Base-by-base conservation (phyloP, 2,113 vertebrate genomes). In the Thryonomys swinderianus region DNA sequence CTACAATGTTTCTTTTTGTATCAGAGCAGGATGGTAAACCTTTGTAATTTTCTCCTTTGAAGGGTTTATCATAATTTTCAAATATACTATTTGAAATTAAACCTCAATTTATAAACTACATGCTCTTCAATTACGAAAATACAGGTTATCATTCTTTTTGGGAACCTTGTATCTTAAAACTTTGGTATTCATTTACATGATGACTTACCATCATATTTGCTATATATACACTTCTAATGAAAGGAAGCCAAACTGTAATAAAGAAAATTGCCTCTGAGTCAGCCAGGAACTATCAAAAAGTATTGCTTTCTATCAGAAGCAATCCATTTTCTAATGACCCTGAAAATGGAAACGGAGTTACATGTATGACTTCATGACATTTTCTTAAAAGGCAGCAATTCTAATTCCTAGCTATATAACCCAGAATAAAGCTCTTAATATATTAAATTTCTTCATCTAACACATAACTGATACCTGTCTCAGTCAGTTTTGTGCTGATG, bases 41-140 rank as follows among this genome's bases (percentile, higher is more conserved):
- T 74, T 90, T n/a, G 62, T 4, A 55, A 20, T 18, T 37, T 87
- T 83, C 51, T 62, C 37, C 62, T 66, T 81, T 78, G 37, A 93
- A 78, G 45, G 4, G 6, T 80, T 82, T 71, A 71, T 71, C 64
- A 87, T 51, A 71, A 48, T 85, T 79, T 45, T 69, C n/a, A 87
- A 76, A 51, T 71, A 62, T 83, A 85, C 25, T 93, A 81, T 37
- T 18, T 92, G 27, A 93, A 92, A 85, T n/a, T 37, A 62, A 96
- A 94, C 90, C 40, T 83, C 57, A 64, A 53, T 51, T 32, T 45
- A 17, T 45, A 80, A 59, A 37, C 48, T 45, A 45, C 64, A 81
- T 18, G 3, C 61, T 45, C 23, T 76, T 81, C 45, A 48, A 66
- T 64, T 53, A 34, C 45, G 67, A 85, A 90, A 91, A 90, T 51